A percentile compares a stretch with the other conserved stretches of the same genome.
These are phyloP conservation scores for Aegithalos caudatus DNA, from an alignment of 2,113 vertebrate genomes.

Conservation along the genomic window DNA sequence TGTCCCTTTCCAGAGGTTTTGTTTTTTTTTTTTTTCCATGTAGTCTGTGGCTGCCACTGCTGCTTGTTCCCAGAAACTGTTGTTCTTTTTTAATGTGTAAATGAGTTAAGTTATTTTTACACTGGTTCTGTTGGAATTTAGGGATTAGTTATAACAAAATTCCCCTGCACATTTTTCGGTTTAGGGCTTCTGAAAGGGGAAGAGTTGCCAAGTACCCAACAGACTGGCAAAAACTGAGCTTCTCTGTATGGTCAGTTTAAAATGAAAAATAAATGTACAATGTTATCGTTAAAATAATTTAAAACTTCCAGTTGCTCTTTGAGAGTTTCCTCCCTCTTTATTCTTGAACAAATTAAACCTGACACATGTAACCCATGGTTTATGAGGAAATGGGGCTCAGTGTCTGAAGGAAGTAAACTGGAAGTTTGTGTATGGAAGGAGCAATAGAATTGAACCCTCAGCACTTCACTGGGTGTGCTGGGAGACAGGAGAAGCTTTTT, in stretches of 20 bases:
- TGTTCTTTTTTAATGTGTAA: conserved; percentile 27
- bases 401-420: background rate
- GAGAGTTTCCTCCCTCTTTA: background rate
- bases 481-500: background rate
- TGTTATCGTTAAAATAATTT: background rate
- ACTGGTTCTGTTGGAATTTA: background rate
- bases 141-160: background rate
- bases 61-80: conserved; percentile 14
- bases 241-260: background rate
- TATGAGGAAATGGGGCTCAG: background rate
- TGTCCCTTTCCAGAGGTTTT: conserved; percentile 4
- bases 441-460: background rate
- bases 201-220: background rate
- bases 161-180: background rate
- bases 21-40: background rate
- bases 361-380: background rate
- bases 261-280: background rate
- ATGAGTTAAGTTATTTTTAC: conserved; percentile 14
- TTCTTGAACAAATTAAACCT: background rate
- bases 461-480: background rate
- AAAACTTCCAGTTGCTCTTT: background rate
- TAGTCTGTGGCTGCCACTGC: background rate
- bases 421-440: background rate
- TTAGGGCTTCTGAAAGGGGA: background rate
- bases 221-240: background rate